phyloP scores from a whole-genome alignment of 1,140 invertebrate species.

The Pygmarrhopalites habei region DNA sequence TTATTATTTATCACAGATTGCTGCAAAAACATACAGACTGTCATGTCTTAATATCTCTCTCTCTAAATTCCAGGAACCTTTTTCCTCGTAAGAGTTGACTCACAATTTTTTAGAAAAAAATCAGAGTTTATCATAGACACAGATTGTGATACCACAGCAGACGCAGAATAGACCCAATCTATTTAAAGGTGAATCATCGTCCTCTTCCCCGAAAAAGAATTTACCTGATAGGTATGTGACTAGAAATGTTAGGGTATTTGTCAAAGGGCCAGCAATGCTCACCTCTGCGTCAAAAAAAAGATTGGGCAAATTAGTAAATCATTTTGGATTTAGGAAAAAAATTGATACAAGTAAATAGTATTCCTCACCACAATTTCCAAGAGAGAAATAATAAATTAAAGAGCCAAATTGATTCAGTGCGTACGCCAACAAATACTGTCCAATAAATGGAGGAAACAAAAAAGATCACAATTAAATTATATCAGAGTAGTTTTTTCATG shows the following conservation, averaged over 20 bases:
- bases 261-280: constrained; percentile 46
- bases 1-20: no score
- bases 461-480: no score
- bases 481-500: background rate
- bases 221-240: constrained; percentile 45
- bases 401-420: constrained; percentile 39
- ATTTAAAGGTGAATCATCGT: background rate
- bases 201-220: constrained; percentile 43
- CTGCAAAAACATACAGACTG: no score
- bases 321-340: background rate
- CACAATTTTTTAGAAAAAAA: no score
- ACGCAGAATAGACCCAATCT: constrained; percentile 41
- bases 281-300: constrained; percentile 45
- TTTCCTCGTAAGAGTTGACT: no score
- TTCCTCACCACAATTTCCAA: constrained; percentile 31
- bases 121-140: constrained; percentile 46
- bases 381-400: constrained; percentile 32
- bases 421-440: constrained; percentile 38
- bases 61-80: no score
- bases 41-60: no score
- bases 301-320: constrained; percentile 1
- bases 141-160: constrained; percentile 41
- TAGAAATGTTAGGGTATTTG: constrained; percentile 47
- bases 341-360: background rate
- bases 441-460: constrained; percentile 3